Evolutionary conservation across 2,888 invertebrate genomes (phyloP), one percentile per base, ranked within the genome.

Genomic region (Drosophila lacicola): DNA sequence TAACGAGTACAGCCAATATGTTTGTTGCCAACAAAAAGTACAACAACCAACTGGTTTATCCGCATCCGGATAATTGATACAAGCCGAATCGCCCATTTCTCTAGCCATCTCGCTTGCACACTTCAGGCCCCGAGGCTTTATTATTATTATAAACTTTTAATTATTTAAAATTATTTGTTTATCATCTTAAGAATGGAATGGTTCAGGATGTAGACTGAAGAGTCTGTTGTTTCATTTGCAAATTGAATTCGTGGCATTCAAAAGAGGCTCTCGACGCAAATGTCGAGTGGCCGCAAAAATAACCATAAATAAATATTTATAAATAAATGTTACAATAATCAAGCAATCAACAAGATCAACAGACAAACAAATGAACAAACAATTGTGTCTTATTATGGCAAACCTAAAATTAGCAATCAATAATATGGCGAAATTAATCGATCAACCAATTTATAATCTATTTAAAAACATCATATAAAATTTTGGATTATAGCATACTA

Each of bases 41-140:
- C 57, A 60, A 51, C 71, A 77, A 85, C 72, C 67, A 82, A 85
- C 85, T 70, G 85, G 82, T 80, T 80, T 84, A 51, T 36, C 50
- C 68, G 73, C 83, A 82, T 82, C 82, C 82, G 82, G 85, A 82
- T 85, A 82, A 82, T 80, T 78, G 70, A 57, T 63, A 66, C 54
- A 42, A 66, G 41, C 41, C 53, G 51, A 50, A 60, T 62, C 61
- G 56, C 36, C 63, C 68, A 75, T 72, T 72, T 75, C 54, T 64
- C 61, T 71, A 63, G 75, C 68, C 62, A 60, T 71, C 71, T 76
- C 73, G 70, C 67, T 77, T 36, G 58, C 67, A 13, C 56, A 53
- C 17, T 34, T 11, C 61, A 46, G 17, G 66, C 67, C 77, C 76
- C 73, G 56, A 45, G 80, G 80, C 73, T 4, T 13, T 29, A 13